phyloP scores from a whole-genome alignment of 2,888 invertebrate genomes.

The Torymus tubicola region DNA sequence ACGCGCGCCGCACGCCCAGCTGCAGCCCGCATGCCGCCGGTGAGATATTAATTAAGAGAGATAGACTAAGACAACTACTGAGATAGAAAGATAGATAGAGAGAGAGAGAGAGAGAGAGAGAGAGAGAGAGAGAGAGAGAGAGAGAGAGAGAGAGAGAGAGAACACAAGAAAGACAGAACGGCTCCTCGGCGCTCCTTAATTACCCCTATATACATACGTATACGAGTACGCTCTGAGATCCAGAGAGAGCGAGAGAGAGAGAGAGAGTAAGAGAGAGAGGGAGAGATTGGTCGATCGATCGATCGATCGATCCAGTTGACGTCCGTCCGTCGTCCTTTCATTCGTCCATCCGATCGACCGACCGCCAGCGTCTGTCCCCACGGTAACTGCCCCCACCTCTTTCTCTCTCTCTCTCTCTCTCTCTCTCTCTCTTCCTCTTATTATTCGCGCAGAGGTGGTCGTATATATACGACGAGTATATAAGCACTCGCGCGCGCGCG shows the following conservation, averaged over 20 bases:
- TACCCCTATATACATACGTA: slow-evolving; percentile 32
- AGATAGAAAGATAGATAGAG: neutral
- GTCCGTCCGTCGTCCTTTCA: no score
- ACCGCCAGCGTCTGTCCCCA: slow-evolving; percentile 7
- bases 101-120: slow-evolving; percentile 1
- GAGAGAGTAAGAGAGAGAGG: no score
- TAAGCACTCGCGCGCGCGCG: no score
- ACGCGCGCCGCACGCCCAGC: no score
- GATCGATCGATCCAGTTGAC: slow-evolving; percentile 18
- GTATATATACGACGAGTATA: slow-evolving; percentile 8
- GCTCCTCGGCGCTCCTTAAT: slow-evolving; percentile 36
- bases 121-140: slow-evolving; percentile 2
- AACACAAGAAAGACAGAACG: neutral
- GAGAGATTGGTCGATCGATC: slow-evolving; percentile 27
- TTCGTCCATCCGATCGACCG: neutral
- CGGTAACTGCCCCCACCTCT: slow-evolving; percentile 1
- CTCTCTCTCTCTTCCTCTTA: slow-evolving; percentile 16
- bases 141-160: slow-evolving; percentile 10
- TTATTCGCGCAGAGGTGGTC: slow-evolving; percentile 51
- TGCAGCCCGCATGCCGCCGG: neutral
- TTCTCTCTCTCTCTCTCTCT: neutral
- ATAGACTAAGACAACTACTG: neutral
- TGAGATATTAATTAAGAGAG: slow-evolving; percentile 34
- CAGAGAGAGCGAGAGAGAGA: no score
- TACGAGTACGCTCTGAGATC: neutral